Conservation (phyloP, 2,797 vertebrate genomes). For the Octomys mimax region DNA sequence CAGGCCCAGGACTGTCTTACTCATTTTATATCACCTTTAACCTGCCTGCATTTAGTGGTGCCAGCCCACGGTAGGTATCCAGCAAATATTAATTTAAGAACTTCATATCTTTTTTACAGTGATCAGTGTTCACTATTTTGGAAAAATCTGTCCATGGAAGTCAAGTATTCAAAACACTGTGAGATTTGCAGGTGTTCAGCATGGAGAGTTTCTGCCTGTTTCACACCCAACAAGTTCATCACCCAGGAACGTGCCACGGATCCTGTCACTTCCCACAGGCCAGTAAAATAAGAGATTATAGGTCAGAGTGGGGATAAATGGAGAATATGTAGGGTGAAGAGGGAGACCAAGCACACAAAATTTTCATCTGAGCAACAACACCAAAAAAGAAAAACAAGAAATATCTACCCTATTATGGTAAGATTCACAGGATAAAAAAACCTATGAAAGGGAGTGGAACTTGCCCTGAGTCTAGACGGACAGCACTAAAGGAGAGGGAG, state of each 20-base stretch:
- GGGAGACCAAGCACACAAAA: not conserved
- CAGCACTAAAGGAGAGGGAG: not conserved
- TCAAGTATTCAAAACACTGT: not conserved
- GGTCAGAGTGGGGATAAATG: not conserved
- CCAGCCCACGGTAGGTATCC: not conserved
- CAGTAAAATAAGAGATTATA: not conserved
- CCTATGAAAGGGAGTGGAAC: not conserved
- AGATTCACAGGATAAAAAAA: not conserved
- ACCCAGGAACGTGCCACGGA: not conserved
- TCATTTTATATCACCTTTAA: not conserved
- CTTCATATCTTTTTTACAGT: not conserved
- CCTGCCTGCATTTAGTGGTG: not conserved
- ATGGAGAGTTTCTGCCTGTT: not conserved
- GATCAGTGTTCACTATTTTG: not conserved
- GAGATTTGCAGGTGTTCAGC: not conserved
- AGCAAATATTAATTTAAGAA: not conserved
- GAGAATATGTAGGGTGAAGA: not conserved
- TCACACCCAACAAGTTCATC: not conserved
- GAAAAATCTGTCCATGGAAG: not conserved
- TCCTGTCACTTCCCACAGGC: slow-evolving; percentile 37
- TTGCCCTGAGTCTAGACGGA: not conserved
- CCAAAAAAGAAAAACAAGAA: not conserved
- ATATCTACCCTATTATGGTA: not conserved
- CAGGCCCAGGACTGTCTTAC: not conserved
- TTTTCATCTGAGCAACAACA: not conserved